Evolutionary conservation across 1,140 invertebrate genomes (phyloP), one percentile per base, ranked within the genome.

Genomic region (Pseudomyrmex dendroicus): DNA sequence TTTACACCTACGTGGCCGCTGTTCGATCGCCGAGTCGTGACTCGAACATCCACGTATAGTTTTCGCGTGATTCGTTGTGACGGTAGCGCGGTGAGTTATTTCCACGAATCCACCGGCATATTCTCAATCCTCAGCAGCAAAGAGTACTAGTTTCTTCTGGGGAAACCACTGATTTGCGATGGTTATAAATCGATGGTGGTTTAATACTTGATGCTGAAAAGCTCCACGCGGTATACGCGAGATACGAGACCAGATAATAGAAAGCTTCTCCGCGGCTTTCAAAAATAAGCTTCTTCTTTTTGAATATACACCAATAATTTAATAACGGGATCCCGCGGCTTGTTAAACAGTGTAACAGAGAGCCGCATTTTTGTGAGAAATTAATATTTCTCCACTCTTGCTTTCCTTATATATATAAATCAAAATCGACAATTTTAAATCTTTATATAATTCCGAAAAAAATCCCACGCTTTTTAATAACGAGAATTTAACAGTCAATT

Each of bases 31-130:
- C 66, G 35, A 35, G 35, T 85, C 83, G 66, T 78, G 83, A 83
- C 76, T 46, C 22, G 48, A 35, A n/a, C 59, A 48, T 86, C 72
- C 63, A 35, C 63, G 46, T 84, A 35, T 66, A 67, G 67, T 88
- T 87, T 85, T 77, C 87, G 67, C 73, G 83, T 64, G 86, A 88
- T 88, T 82, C 83, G 86, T 61, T 73, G 61, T 78, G 74, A 66
- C 72, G 50, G 46, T 73, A 52, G 50, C 15, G 63, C 63, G 52
- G 63, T 15, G 85, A 73, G 77, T 90, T 90, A 91, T 87, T 90
- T 90, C 89, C 84, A 83, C 61, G 89, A 90, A 91, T 90, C 89
- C 67, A 52, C 67, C 77, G 83, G 84, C 85, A 82, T 86, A 90
- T 90, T 89, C 88, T 74, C 82, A 57, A 86, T 77, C 57, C 57